phyloP scores from a whole-genome alignment of 53 echinoderm and acorn worm genomes.

The Astropecten irregularis region DNA sequence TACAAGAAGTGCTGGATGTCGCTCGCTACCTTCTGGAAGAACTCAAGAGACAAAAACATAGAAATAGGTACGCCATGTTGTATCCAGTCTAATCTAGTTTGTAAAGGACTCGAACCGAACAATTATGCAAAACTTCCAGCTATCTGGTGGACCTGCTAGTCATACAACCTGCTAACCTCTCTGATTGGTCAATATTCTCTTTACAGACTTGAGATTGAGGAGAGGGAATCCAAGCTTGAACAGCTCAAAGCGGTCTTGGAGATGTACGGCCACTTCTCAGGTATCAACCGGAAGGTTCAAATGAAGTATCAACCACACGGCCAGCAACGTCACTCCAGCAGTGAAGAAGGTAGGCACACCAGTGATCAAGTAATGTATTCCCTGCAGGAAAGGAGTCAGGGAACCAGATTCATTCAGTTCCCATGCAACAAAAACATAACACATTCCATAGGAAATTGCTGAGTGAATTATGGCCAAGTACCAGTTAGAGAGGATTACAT shows the following conservation, averaged over 20 bases:
- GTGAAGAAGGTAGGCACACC: constrained; percentile 96
- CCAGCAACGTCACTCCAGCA: constrained; percentile 89
- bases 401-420: too few species aligned
- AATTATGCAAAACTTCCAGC: too few species aligned
- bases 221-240: constrained; percentile 89
- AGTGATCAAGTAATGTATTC: not conserved
- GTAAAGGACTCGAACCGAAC: too few species aligned
- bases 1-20: constrained; percentile 94
- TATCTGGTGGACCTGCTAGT: too few species aligned
- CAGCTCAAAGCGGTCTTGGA: constrained; percentile 94
- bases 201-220: constrained; percentile 80
- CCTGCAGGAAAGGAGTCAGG: not conserved
- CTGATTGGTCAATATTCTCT: too few species aligned
- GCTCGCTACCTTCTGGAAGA: constrained; percentile 85
- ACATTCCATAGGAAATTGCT: not conserved
- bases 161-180: too few species aligned
- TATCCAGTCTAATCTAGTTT: not conserved
- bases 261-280: constrained; percentile 99
- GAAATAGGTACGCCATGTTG: constrained; percentile 22
- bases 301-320: constrained; percentile 87
- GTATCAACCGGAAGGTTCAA: constrained; percentile 97
- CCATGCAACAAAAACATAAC: not conserved
- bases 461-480: not conserved
- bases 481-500: not conserved
- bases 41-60: constrained; percentile 74